Conservation (phyloP, 2,113 vertebrate genomes). For the Catharus minimus region DNA sequence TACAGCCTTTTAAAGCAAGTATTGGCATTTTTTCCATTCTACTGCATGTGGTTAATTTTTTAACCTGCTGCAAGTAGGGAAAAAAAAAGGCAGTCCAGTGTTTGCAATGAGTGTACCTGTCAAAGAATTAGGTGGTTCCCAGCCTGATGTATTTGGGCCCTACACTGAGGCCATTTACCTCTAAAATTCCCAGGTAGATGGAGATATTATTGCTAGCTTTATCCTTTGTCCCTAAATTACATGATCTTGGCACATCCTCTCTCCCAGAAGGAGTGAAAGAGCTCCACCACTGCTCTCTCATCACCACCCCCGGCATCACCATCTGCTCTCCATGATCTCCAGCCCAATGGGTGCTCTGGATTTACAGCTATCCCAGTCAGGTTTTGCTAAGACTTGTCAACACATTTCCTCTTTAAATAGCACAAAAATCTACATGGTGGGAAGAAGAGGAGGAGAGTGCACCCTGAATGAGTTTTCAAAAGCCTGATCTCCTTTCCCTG, state of each 20-base stretch:
- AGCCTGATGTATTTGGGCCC: neutral
- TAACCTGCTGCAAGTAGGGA: neutral
- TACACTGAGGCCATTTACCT: neutral
- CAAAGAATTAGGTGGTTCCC: neutral
- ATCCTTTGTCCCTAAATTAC: neutral
- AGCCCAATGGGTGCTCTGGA: neutral
- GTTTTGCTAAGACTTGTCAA: conserved; percentile 1
- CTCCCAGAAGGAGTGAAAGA: neutral
- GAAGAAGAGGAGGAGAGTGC: neutral
- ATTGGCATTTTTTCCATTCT: neutral
- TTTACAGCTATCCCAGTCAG: neutral
- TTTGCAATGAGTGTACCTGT: neutral
- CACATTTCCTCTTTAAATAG: conserved; percentile 19
- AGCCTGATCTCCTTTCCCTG: neutral
- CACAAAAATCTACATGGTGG: neutral
- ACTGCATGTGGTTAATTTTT: neutral
- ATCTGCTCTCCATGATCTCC: neutral
- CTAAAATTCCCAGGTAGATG: neutral
- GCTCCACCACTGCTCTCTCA: neutral
- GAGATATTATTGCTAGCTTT: neutral
- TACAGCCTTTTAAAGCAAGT: neutral
- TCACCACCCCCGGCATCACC: neutral
- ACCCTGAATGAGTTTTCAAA: neutral
- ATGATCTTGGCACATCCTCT: neutral
- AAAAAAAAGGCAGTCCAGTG: neutral